Conservation (phyloP, 2,113 vertebrate genomes). For the Mionectes macconnelli region DNA sequence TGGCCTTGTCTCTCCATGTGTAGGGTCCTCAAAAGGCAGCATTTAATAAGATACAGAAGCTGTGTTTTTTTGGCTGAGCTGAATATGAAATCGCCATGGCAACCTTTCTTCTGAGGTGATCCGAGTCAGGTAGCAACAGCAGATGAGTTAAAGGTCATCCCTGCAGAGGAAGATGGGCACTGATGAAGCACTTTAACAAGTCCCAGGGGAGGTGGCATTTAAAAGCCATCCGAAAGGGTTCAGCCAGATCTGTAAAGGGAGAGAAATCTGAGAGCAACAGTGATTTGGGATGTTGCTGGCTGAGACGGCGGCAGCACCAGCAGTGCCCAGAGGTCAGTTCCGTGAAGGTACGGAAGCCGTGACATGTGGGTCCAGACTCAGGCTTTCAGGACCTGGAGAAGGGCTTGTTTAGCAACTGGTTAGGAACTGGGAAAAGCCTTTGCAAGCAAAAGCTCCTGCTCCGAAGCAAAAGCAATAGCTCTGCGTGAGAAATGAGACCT, state of each 20-base stretch:
- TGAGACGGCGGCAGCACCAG: neutral
- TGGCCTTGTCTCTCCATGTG: neutral
- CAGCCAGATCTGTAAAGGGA: neutral
- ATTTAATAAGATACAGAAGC: conserved; percentile 74
- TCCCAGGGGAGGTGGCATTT: conserved; percentile 64
- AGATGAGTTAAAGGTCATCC: conserved; percentile 76
- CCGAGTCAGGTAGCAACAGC: conserved; percentile 73
- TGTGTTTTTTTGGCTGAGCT: conserved; percentile 42
- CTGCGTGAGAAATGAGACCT: neutral
- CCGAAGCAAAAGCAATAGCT: neutral
- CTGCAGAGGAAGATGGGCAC: conserved; percentile 61
- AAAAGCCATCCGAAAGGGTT: conserved; percentile 25
- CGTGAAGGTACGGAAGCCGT: neutral
- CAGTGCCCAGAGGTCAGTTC: neutral
- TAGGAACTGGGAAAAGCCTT: neutral
- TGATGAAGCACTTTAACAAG: conserved; percentile 75
- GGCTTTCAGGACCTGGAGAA: neutral
- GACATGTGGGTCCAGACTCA: neutral
- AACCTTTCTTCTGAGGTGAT: conserved; percentile 77
- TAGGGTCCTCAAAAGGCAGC: conserved; percentile 58
- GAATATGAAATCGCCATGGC: conserved; percentile 74
- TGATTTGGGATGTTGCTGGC: neutral
- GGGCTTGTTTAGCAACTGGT: neutral
- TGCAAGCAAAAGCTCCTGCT: neutral
- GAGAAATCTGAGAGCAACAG: neutral